A percentile compares a stretch with the other conserved stretches of the same genome.
These are phyloP conservation scores for Drosophila formosana DNA, from an alignment of 2,888 invertebrate species.

Conservation along the genomic window DNA sequence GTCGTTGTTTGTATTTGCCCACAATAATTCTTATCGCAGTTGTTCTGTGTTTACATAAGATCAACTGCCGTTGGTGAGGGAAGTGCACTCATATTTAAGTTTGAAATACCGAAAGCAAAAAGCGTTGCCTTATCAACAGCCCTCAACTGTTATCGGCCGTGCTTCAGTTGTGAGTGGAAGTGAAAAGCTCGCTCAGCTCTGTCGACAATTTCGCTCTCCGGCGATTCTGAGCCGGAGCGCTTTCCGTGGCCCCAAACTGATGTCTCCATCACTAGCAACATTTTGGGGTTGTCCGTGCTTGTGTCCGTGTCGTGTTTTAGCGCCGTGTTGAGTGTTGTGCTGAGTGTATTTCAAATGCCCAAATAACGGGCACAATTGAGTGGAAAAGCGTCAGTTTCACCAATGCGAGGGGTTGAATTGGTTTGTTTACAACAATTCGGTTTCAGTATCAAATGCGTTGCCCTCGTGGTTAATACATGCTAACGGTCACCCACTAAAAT, in stretches of 20 bases:
- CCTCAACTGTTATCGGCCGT: constrained; percentile 64
- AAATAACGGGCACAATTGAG: constrained; percentile 64
- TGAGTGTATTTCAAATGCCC: constrained; percentile 66
- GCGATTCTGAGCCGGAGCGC: constrained; percentile 47
- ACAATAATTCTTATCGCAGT: constrained; percentile 39
- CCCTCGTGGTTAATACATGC: constrained; percentile 69
- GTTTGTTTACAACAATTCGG: constrained; percentile 80
- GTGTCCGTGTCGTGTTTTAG: constrained; percentile 10
- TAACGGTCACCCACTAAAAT: constrained; percentile 53
- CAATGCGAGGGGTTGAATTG: constrained; percentile 80
- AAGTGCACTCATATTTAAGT: constrained; percentile 17
- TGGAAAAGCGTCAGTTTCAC: constrained; percentile 61
- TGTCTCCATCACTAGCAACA: constrained; percentile 20
- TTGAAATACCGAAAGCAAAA: neutral
- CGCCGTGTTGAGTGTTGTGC: constrained; percentile 21
- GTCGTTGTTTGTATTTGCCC: constrained; percentile 12
- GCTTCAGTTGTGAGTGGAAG: constrained; percentile 45
- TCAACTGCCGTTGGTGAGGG: neutral
- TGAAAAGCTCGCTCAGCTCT: constrained; percentile 65
- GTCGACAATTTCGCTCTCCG: constrained; percentile 5
- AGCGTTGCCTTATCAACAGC: constrained; percentile 54
- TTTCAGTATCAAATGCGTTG: constrained; percentile 78
- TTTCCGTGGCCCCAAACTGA: constrained; percentile 27
- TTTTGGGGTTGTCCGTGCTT: constrained; percentile 66
- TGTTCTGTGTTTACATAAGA: constrained; percentile 23